These are phyloP conservation scores for Musca vetustissima DNA, from an alignment of 1,140 invertebrate genomes.

Conservation along the genomic window DNA sequence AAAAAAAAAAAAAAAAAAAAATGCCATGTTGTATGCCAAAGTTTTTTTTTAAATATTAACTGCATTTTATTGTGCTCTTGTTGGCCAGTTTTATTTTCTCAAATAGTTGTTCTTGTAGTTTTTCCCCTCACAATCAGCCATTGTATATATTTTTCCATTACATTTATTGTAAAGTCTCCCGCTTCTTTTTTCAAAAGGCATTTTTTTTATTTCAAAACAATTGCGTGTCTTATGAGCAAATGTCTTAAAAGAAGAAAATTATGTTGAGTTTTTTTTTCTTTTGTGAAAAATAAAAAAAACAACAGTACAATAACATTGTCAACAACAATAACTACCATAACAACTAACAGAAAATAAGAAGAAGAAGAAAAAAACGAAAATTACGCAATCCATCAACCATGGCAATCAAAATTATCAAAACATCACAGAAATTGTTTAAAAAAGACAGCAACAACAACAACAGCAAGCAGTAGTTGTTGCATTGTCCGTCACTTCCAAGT, in stretches of 20 bases:
- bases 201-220: not conserved
- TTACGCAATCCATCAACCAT: conserved; percentile 25
- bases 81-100: not conserved
- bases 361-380: conserved; percentile 17
- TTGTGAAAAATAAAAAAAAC: not conserved
- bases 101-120: conserved; percentile 22
- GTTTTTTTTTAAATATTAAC: conserved; percentile 1
- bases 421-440: not conserved
- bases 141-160: not conserved
- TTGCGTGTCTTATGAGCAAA: conserved; percentile 12
- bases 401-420: conserved; percentile 21
- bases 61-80: conserved; percentile 7
- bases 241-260: too few relatives aligned
- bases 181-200: not conserved
- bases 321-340: conserved; percentile 2
- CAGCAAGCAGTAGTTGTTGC: not conserved
- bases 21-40: not conserved
- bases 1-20: not conserved
- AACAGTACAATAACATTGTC: not conserved
- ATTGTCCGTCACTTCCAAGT: too few relatives aligned
- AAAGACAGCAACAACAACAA: too few relatives aligned
- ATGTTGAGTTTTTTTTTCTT: not conserved
- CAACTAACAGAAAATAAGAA: not conserved
- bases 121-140: not conserved
- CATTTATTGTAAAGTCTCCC: not conserved